Evolutionary conservation across 2,797 vertebrate genomes (phyloP), one percentile per base, ranked within the genome.

Genomic region (Acipenser transmontanus): DNA sequence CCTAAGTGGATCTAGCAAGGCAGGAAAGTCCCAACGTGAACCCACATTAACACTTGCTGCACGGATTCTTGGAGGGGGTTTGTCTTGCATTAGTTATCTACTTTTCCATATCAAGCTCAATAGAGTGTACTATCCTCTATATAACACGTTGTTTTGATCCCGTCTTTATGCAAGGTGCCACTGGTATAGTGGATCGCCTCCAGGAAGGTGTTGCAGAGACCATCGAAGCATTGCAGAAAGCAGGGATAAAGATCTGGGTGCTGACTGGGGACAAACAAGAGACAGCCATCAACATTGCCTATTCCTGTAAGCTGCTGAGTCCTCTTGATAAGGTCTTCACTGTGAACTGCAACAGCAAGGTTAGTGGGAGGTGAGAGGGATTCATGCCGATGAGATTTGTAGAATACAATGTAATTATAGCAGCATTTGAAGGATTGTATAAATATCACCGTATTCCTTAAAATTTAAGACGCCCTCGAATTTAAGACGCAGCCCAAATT

Each of bases 261-360:
- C 88, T 98, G 62, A 98, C 96, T 0, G 97, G 97, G 66, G 97
- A 99, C 82, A 99, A 98, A 76, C 92, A 91, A 71, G 97, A 99
- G 82, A 99, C 97, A 0, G 96, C 97, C 62, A 74, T 98, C 80
- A 98, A 95, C 77, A 92, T 98, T 1, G 95, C 94, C 2, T 91
- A 87, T 50, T 91, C 95, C 6, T 98, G 94, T 80, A 93, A 85
- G 69, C 91, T 99, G 0, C 83, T 98, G 6, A 78, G 88, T 50
- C 77, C 85, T 0, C 76, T 74, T 0, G 95, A 98, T 77, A 83
- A 73, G 20, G 86, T 98, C 69, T 91, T 95, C 71, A 84, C 80
- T 1, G 88, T 91, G 59, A 90, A 86, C 68, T 88, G 91, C 68
- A 84, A 84, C 7, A 92, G 77, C 76, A 88, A 90, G 85, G 96